Conservation (phyloP, 2,797 vertebrate genomes). For the Luscinia luscinia region DNA sequence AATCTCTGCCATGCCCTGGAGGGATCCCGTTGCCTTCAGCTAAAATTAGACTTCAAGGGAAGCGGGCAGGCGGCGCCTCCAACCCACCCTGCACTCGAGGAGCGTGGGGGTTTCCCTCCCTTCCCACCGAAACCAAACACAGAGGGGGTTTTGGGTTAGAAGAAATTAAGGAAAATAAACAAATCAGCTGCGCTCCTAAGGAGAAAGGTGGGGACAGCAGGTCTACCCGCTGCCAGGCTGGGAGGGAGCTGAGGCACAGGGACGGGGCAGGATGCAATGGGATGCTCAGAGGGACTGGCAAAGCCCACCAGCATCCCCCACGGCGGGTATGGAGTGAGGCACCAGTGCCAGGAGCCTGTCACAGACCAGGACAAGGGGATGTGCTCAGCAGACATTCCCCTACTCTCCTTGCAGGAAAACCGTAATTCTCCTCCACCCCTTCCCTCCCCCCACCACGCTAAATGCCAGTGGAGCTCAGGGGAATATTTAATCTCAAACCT, state of each 20-base stretch:
- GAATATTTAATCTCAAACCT: slow-evolving; percentile 64
- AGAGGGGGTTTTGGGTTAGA: background rate
- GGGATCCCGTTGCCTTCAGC: slow-evolving; percentile 1
- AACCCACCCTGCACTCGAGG: background rate
- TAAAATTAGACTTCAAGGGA: slow-evolving; percentile 60
- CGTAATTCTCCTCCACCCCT: background rate
- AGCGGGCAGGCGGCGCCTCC: background rate
- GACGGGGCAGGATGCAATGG: fast-evolving
- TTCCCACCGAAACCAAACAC: background rate
- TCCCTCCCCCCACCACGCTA: background rate
- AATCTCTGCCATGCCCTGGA: background rate
- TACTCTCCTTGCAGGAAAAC: background rate
- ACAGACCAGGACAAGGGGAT: background rate
- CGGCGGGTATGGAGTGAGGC: fast-evolving
- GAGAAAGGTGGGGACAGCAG: background rate
- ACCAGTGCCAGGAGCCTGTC: fast-evolving
- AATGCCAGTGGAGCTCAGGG: background rate
- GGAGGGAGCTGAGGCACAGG: fast-evolving
- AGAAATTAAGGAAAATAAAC: background rate
- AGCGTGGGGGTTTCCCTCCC: background rate
- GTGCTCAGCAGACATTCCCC: background rate
- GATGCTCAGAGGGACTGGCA: background rate
- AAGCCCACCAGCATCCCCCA: background rate
- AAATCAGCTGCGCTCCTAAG: fast-evolving
- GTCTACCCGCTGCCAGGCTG: fast-evolving